These are phyloP conservation scores for Ganaspis sp. DNA, from an alignment of 1,140 invertebrate genomes.

Conservation along the genomic window DNA sequence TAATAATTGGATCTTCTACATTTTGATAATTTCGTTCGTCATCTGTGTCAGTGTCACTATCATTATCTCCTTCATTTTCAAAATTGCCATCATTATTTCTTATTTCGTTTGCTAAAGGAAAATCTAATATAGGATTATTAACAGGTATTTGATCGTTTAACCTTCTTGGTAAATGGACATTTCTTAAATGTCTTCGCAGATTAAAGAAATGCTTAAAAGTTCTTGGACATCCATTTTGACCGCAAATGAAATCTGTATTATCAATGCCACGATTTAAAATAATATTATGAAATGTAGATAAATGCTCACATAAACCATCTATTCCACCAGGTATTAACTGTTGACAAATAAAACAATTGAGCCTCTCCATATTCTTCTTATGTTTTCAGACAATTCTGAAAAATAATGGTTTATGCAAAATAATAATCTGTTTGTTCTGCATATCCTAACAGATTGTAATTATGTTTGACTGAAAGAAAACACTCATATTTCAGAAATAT, in stretches of 20 bases:
- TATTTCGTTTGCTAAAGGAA: neutral
- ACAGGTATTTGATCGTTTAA: neutral
- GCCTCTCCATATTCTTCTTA: slow-evolving; percentile 27
- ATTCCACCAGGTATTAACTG: slow-evolving; percentile 29
- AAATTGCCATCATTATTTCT: neutral
- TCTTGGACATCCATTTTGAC: slow-evolving; percentile 38
- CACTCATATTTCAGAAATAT: too few relatives aligned
- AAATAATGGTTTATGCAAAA: neutral
- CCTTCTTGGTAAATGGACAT: slow-evolving; percentile 11
- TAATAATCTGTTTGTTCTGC: too few relatives aligned
- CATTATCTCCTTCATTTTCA: neutral
- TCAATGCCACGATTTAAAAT: slow-evolving; percentile 33
- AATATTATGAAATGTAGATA: slow-evolving; percentile 35
- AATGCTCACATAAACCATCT: slow-evolving; percentile 32
- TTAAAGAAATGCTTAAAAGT: slow-evolving; percentile 36
- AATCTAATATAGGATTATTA: neutral
- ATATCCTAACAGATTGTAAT: too few relatives aligned
- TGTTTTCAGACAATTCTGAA: neutral
- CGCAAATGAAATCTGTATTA: slow-evolving; percentile 35
- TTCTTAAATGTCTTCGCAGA: slow-evolving; percentile 40
- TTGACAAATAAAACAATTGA: slow-evolving; percentile 41
- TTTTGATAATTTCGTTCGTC: neutral
- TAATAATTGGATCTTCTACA: neutral
- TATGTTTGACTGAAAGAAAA: too few relatives aligned
- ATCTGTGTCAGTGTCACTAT: neutral